Conservation (phyloP, 2,888 invertebrate genomes). For the Monochamus alternatus region DNA sequence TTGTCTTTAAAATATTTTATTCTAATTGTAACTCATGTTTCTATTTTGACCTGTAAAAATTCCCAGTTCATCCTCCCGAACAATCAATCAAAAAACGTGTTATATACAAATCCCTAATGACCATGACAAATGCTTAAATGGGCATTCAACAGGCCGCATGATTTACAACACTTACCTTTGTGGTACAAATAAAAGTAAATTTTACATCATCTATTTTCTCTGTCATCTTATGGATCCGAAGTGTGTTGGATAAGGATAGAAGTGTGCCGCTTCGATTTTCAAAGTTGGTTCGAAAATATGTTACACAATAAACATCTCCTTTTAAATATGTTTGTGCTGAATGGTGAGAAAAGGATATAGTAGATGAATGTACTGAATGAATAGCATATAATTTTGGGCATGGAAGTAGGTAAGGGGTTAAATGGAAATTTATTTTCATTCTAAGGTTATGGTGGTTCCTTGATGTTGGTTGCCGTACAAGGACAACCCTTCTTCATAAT, state of each 20-base stretch:
- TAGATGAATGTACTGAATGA: not conserved
- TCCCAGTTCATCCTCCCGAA: constrained; percentile 34
- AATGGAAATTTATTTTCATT: not conserved
- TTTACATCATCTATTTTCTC: constrained; percentile 12
- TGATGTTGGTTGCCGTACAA: too few relatives aligned
- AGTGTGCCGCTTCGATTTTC: not conserved
- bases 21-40: not conserved
- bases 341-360: not conserved
- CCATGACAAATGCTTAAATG: constrained; percentile 54
- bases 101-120: constrained; percentile 52
- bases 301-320: not conserved
- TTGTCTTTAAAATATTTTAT: too few relatives aligned
- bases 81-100: constrained; percentile 52
- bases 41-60: constrained; percentile 26
- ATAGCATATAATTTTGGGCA: not conserved
- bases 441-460: too few relatives aligned
- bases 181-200: constrained; percentile 31
- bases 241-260: constrained; percentile 6
- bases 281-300: not conserved
- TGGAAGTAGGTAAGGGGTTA: not conserved
- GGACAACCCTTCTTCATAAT: too few relatives aligned
- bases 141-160: constrained; percentile 60
- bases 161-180: constrained; percentile 55
- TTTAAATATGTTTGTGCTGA: not conserved
- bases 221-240: not conserved